Evolutionary conservation across 2,113 vertebrate genomes (phyloP).

Genomic region (Gambusia affinis): DNA sequence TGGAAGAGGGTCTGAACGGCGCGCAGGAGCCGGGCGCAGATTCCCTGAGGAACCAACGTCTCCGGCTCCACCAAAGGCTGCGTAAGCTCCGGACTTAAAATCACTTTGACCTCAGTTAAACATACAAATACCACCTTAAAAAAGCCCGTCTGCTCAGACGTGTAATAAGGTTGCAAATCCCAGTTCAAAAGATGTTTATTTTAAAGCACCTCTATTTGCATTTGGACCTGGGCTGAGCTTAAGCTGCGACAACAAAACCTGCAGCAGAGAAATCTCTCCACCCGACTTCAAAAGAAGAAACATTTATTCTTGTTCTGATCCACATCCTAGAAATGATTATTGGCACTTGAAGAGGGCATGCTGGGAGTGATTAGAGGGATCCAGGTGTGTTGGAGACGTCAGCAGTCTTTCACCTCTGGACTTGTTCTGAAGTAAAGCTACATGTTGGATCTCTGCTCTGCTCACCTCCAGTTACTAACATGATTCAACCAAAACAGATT

Average conservation of each 20-base stretch:
- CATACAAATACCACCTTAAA: constrained; percentile 46
- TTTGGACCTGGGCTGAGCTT: constrained; percentile 35
- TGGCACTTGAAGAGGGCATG: constrained; percentile 3
- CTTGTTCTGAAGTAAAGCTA: no score
- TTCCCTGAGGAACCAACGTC: constrained; percentile 40
- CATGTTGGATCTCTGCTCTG: no score
- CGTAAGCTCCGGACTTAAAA: constrained; percentile 53
- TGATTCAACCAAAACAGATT: no score
- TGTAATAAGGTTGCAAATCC: constrained; percentile 43
- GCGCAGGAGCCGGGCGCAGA: constrained; percentile 19
- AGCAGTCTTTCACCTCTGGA: constrained; percentile 4
- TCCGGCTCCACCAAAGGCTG: constrained; percentile 21
- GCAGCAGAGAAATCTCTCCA: constrained; percentile 4
- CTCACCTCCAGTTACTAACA: no score
- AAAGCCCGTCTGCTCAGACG: constrained; percentile 34
- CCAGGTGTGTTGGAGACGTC: no score
- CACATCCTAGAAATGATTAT: constrained; percentile 8
- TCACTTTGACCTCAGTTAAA: constrained; percentile 56
- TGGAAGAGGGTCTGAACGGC: constrained; percentile 38
- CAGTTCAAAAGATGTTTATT: constrained; percentile 46
- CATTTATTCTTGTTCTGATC: background rate
- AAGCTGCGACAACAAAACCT: constrained; percentile 34
- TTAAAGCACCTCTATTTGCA: constrained; percentile 48
- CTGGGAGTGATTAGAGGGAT: background rate
- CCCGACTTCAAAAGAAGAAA: constrained; percentile 10